Conservation (phyloP, 1,140 invertebrate genomes). For the Ceratina japonica region DNA sequence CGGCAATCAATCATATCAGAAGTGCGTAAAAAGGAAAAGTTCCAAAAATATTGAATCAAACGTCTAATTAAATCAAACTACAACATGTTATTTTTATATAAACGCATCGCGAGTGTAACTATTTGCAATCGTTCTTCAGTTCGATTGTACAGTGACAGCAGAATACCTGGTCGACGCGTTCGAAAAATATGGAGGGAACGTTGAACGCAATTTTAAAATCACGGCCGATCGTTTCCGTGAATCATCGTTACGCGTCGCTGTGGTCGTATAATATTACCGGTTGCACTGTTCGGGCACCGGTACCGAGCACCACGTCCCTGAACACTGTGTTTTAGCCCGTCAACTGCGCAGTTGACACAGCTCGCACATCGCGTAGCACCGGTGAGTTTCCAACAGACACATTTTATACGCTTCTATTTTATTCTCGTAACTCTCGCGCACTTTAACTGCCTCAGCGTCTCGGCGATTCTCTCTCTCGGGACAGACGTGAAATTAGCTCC, state of each 20-base stretch:
- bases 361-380: conserved; percentile 67
- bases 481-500: background rate
- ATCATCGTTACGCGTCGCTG: conserved; percentile 48
- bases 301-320: conserved; percentile 68
- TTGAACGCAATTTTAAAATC: conserved; percentile 4
- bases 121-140: too few species aligned
- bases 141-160: background rate
- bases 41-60: too few species aligned
- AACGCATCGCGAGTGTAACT: too few species aligned
- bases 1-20: background rate
- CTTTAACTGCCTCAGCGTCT: background rate
- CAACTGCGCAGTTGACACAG: conserved; percentile 76
- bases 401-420: conserved; percentile 4
- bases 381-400: conserved; percentile 69
- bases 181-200: background rate
- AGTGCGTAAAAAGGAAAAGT: background rate
- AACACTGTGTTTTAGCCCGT: conserved; percentile 62
- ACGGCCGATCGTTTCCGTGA: background rate
- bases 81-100: too few species aligned
- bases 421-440: background rate
- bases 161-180: background rate
- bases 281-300: conserved; percentile 66
- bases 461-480: background rate
- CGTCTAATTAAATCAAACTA: too few species aligned
- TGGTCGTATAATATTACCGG: conserved; percentile 34